A percentile compares a stretch with the other conserved stretches of the same genome.
Conservation (phyloP, 2,888 invertebrate genomes). For the Heliconius aoede region DNA sequence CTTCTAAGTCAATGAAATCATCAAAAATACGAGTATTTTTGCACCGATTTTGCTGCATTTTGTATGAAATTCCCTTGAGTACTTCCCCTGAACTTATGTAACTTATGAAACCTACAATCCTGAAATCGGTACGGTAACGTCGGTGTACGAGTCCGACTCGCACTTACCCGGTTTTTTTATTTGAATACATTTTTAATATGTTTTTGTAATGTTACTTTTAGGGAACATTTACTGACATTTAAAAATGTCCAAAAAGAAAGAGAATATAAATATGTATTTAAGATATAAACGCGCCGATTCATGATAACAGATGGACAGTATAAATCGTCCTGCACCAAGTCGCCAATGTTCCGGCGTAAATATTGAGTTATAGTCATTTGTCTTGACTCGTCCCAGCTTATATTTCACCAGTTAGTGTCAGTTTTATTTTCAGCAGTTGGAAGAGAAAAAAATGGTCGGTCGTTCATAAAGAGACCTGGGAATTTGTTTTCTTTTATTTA, state of each 20-base stretch:
- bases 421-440: constrained; percentile 4
- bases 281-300: constrained; percentile 8
- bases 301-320: constrained; percentile 24
- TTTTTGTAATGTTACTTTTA: too few relatives aligned
- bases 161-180: too few relatives aligned
- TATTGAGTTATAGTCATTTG: constrained; percentile 36
- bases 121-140: too few relatives aligned
- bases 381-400: constrained; percentile 17
- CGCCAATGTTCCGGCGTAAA: constrained; percentile 32
- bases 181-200: too few relatives aligned
- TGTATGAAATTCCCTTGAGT: too few relatives aligned
- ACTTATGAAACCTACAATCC: too few relatives aligned
- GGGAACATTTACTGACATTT: too few relatives aligned
- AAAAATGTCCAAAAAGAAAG: neutral
- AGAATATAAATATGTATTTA: constrained; percentile 2
- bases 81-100: too few relatives aligned
- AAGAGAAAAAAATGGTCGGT: neutral
- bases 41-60: too few relatives aligned
- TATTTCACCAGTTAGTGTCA: constrained; percentile 19
- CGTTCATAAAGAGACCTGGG: neutral
- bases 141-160: too few relatives aligned
- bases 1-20: too few relatives aligned
- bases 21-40: too few relatives aligned
- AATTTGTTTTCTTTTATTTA: neutral
- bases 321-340: constrained; percentile 34